phyloP scores from a whole-genome alignment of 53 echinoderm and acorn worm genomes.

The Holothuria leucospilota region DNA sequence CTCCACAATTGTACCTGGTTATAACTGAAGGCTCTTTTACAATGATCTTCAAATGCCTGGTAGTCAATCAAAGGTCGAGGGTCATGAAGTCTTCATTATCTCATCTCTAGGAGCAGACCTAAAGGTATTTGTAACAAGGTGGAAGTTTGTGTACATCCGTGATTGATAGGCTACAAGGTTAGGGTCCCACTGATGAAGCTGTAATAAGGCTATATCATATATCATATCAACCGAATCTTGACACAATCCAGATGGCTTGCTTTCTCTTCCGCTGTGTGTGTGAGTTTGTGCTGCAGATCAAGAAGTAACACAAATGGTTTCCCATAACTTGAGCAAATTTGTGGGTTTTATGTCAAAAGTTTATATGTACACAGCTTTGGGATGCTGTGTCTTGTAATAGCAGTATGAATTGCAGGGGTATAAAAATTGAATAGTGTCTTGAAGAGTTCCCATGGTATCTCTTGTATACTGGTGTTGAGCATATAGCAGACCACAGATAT shows the following conservation, averaged over 20 bases:
- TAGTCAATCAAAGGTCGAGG: slow-evolving; percentile 9
- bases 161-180: slow-evolving; percentile 40
- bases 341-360: background rate
- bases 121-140: slow-evolving; percentile 4
- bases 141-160: slow-evolving; percentile 10
- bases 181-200: slow-evolving; percentile 36
- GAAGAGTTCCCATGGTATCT: too few relatives aligned
- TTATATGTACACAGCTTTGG: too few relatives aligned
- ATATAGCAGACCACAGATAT: too few relatives aligned
- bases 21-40: slow-evolving; percentile 22
- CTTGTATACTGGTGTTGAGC: too few relatives aligned
- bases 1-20: background rate
- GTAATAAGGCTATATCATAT: slow-evolving; percentile 35
- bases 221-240: slow-evolving; percentile 22
- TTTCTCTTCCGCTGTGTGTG: too few relatives aligned
- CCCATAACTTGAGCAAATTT: background rate
- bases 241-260: slow-evolving; percentile 35
- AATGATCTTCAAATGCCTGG: background rate
- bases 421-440: too few relatives aligned
- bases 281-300: too few relatives aligned
- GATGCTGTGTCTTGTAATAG: too few relatives aligned
- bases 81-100: slow-evolving; percentile 24
- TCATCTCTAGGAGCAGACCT: background rate
- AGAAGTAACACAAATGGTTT: slow-evolving; percentile 2
- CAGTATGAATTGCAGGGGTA: too few relatives aligned